phyloP scores from a whole-genome alignment of 2,797 vertebrate genomes.

The Muraenolepis orangiensis region DNA sequence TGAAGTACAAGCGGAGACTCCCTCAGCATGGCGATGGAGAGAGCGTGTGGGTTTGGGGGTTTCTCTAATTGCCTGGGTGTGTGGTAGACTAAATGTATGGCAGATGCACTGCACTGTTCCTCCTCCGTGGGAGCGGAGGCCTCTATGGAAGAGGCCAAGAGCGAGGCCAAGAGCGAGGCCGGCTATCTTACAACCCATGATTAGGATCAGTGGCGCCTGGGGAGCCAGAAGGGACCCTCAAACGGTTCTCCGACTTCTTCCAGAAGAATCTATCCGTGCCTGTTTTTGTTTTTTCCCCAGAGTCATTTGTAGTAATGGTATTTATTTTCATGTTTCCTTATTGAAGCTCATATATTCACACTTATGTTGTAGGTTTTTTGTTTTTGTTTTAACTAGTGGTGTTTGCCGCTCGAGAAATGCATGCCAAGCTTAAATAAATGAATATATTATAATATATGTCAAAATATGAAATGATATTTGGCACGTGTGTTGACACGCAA shows the following conservation, averaged over 20 bases:
- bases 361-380: background rate
- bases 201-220: slow-evolving; percentile 48
- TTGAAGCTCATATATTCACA: background rate
- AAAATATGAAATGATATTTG: background rate
- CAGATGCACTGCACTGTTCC: slow-evolving; percentile 31
- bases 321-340: slow-evolving; percentile 3
- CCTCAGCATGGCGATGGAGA: slow-evolving; percentile 7
- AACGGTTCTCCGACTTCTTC: slow-evolving; percentile 39
- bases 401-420: background rate
- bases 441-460: background rate
- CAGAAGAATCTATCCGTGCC: slow-evolving; percentile 6
- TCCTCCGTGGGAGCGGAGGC: slow-evolving; percentile 18
- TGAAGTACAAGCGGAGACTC: slow-evolving; percentile 10
- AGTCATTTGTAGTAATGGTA: background rate
- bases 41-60: background rate
- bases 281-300: background rate
- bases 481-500: background rate
- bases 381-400: background rate
- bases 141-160: slow-evolving; percentile 33
- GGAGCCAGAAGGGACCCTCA: slow-evolving; percentile 35
- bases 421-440: background rate
- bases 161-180: slow-evolving; percentile 40
- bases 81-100: slow-evolving; percentile 22
- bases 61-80: slow-evolving; percentile 2
- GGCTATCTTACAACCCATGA: slow-evolving; percentile 49